Base-by-base conservation (phyloP, 2,113 vertebrate species). In the Columbina picui region DNA sequence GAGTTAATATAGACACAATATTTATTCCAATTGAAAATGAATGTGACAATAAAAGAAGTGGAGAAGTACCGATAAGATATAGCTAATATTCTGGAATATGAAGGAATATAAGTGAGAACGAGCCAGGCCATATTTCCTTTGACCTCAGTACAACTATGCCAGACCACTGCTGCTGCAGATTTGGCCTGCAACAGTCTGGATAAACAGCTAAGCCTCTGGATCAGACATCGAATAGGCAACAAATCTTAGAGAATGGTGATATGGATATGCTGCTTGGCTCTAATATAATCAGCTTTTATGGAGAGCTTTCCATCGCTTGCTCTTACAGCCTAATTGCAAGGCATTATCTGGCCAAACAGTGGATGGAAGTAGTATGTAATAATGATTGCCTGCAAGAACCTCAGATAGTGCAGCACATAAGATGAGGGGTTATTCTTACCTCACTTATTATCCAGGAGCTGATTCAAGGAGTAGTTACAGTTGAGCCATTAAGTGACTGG, bases 251-350 rank as follows among this genome's bases (percentile, higher is more conserved):
- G 79, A 78, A 90, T 12, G 36, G 74, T 70, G 52, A 29, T 53
- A 36, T 2, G 5, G 56, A 78, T 71, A 49, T 8, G 5, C 64
- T 96, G 47, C 64, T 86, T 36, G 73, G 83, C 68, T 87, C 76
- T 83, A 63, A 80, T 76, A 81, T 88, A 65, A 87, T 55, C 79
- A 84, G 71, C 73, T 96, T 95, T 94, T 93, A 95, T 38, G 53
- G 36, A 94, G 79, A 94, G 79, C 64, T 97, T 94, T 93, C 93
- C 82, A 64, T 71, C 0, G 47, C 73, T 90, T 71, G 68, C 87
- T 95, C 79, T 95, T 78, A 75, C 88, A 79, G 43, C 64, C 90
- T 96, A 96, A 96, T 96, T 95, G 85, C 67, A 84, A 88, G 90
- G 75, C 82, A 93, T 94, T 96, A 92, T 89, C 90, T 89, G 71